phyloP scores from a whole-genome alignment of 1,140 invertebrate species.

The Camponotus floridanus region DNA sequence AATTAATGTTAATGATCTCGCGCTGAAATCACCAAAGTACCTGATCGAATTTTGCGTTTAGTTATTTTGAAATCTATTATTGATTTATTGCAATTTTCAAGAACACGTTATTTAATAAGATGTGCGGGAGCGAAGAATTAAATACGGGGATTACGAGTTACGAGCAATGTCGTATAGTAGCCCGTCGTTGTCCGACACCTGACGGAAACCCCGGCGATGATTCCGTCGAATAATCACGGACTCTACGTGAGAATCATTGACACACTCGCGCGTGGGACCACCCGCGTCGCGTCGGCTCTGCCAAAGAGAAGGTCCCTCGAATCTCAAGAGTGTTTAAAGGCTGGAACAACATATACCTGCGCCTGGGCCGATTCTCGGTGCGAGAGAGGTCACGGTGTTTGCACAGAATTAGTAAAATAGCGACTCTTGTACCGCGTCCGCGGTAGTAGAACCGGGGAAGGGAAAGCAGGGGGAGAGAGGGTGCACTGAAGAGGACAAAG shows the following conservation, averaged over 20 bases:
- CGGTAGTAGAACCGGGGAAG: background rate
- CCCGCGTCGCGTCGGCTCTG: slow-evolving; percentile 73
- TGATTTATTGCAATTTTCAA: background rate
- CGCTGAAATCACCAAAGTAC: background rate
- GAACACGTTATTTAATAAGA: too few species aligned
- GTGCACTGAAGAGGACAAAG: slow-evolving; percentile 6
- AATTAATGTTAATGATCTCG: background rate
- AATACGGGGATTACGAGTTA: background rate
- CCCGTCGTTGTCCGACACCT: background rate
- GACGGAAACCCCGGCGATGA: background rate
- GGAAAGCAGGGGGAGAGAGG: background rate
- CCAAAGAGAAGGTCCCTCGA: slow-evolving; percentile 67
- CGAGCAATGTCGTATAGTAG: background rate
- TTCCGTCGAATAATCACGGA: slow-evolving; percentile 55
- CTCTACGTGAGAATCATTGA: slow-evolving; percentile 70
- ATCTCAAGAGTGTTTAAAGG: slow-evolving; percentile 75
- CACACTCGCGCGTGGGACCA: slow-evolving; percentile 73
- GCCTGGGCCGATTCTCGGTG: slow-evolving; percentile 55
- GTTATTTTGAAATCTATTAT: too few species aligned
- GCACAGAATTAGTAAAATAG: slow-evolving; percentile 80
- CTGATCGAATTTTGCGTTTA: background rate
- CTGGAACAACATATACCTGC: slow-evolving; percentile 82
- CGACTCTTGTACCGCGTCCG: slow-evolving; percentile 65
- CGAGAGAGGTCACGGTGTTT: slow-evolving; percentile 74
- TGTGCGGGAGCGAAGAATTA: background rate